Conservation (phyloP, 2,113 vertebrate species). For the Romanogobio albipinnatus region DNA sequence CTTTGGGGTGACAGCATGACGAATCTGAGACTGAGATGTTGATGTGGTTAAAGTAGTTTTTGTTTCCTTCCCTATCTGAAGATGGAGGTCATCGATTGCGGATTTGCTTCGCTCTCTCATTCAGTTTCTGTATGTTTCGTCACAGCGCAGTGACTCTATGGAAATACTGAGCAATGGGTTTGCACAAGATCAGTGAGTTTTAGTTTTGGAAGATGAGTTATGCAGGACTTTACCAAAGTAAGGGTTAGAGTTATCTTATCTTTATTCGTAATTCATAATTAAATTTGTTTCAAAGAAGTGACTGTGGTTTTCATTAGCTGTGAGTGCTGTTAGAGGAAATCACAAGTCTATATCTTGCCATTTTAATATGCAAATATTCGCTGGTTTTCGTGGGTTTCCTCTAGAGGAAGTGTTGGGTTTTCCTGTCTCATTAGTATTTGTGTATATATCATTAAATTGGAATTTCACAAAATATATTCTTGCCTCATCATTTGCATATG, state of each 20-base stretch:
- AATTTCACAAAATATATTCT: not conserved
- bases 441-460: not conserved
- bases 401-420: slow-evolving; percentile 30
- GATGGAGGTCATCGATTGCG: slow-evolving; percentile 22
- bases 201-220: not conserved
- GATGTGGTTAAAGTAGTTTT: not conserved
- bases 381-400: not conserved
- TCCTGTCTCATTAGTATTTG: not conserved
- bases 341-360: not conserved
- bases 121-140: not conserved
- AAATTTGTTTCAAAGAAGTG: too few relatives aligned
- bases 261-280: not conserved
- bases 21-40: not conserved
- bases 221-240: not conserved
- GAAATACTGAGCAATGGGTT: slow-evolving; percentile 3
- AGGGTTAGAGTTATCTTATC: not conserved
- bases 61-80: slow-evolving; percentile 26
- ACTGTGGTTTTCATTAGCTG: not conserved
- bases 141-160: not conserved
- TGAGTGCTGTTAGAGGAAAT: not conserved
- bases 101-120: not conserved
- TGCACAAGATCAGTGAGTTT: not conserved
- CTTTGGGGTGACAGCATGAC: not conserved
- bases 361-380: not conserved
- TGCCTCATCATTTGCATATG: not conserved